Percentiles rank a stretch among this genome's conserved stretches.
These are phyloP conservation scores for Tachyglossus aculeatus DNA, from an alignment of 2,797 vertebrate species.

Conservation along the genomic window DNA sequence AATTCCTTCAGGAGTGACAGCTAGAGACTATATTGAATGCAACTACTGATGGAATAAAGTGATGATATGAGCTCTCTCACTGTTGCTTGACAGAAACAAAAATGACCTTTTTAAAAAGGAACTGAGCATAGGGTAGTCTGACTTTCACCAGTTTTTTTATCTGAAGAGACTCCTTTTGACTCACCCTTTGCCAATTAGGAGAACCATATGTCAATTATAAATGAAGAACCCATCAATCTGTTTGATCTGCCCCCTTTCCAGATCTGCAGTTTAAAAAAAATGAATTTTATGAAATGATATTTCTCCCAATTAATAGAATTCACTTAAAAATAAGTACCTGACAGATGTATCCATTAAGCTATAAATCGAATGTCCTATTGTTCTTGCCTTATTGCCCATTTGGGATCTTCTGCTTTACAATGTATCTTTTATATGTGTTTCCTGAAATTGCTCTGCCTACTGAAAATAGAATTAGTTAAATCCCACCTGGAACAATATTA, in stretches of 20 bases:
- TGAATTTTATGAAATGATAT: constrained; percentile 49
- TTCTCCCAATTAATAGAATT: constrained; percentile 52
- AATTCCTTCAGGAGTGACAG: constrained; percentile 1
- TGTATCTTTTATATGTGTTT: constrained; percentile 26
- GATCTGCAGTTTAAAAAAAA: constrained; percentile 26
- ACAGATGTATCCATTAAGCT: constrained; percentile 45
- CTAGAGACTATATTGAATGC: not conserved
- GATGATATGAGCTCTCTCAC: constrained; percentile 21
- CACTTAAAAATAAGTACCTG: constrained; percentile 36
- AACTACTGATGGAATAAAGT: constrained; percentile 17
- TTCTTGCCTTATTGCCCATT: constrained; percentile 43
- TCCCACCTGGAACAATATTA: too few species aligned
- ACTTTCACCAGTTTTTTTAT: constrained; percentile 18
- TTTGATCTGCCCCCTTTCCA: constrained; percentile 41
- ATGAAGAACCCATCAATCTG: constrained; percentile 20
- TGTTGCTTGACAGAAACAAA: not conserved
- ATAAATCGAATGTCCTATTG: constrained; percentile 7
- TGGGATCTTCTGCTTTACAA: constrained; percentile 13
- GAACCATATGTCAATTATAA: constrained; percentile 37
- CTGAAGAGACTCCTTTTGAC: constrained; percentile 25
- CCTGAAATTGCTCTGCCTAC: constrained; percentile 53
- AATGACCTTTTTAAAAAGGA: constrained; percentile 35
- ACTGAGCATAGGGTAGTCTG: constrained; percentile 45
- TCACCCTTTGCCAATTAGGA: constrained; percentile 20
- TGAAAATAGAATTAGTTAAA: too few species aligned